Base-by-base conservation (phyloP, 2,888 invertebrate species). In the Sarcophaga caerulescens region DNA sequence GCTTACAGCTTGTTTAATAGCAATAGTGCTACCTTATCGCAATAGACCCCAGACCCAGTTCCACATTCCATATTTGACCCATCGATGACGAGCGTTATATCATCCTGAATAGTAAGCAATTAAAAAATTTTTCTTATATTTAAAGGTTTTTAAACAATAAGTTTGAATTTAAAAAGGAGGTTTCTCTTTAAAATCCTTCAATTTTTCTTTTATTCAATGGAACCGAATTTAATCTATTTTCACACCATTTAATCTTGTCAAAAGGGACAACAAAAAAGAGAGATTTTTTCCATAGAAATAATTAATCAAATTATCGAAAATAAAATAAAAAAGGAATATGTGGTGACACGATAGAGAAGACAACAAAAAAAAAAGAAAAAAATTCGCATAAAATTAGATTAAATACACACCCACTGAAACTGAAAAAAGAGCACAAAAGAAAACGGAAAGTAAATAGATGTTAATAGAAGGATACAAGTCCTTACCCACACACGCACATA, bases 311-410 rank as follows among this genome's bases (percentile, higher is more conserved):
- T 84, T 80, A 70, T 78, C 45, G 74, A 45, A 52, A 81, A 81
- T 52, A 35, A 35, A 35, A 35, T 52, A 52, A 52, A 52, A 52
- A 52, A 52, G 52, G 17, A 70, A n/a, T 65, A 74, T 45, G 45
- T 63, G 57, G 71, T 70, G 66, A 73, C 79, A 85, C 45, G 44
- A 44, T n/a, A 77, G 57, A 59, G 70, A 79, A 80, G 35, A 59
- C 6, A 25, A 59, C 8, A 45, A 62, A 21, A 73, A 60, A 80
- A 71, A 66, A 65, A 73, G 65, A 84, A 60, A 81, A 85, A 83
- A 52, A 65, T 69, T 81, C 81, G 81, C 81, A 84, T 86, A 74
- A 84, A 86, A 86, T 86, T 84, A 78, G 81, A 86, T 86, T 84
- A 86, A 84, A 84, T 19, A 73, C 63, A 80, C 81, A 81, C 81